These are phyloP conservation scores for Bagarius yarrelli DNA, from an alignment of 2,113 vertebrate species.

Conservation along the genomic window DNA sequence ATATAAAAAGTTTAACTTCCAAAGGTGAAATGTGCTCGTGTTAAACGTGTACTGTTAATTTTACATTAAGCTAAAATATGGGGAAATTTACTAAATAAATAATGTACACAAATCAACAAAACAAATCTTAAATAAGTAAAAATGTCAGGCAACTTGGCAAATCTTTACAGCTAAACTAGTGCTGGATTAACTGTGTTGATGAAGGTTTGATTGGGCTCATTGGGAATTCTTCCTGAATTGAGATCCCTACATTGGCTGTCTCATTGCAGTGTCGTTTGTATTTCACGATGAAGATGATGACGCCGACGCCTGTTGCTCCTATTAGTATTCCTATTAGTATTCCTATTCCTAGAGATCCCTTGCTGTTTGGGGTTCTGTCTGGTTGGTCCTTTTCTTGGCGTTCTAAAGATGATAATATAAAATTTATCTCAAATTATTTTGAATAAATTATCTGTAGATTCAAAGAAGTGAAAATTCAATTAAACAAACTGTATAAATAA, in stretches of 20 bases:
- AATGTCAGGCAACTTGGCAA: no score
- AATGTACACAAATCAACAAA: no score
- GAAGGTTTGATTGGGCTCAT: background rate
- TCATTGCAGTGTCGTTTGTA: rapidly evolving
- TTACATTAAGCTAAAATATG: no score
- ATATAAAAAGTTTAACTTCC: no score
- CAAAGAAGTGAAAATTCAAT: no score
- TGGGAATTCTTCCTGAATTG: background rate
- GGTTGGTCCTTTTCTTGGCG: background rate
- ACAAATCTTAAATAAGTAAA: no score
- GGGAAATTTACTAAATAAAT: no score
- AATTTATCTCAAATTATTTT: background rate
- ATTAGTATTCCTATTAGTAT: background rate
- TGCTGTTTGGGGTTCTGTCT: no score
- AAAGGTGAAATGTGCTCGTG: no score
- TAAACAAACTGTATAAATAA: no score
- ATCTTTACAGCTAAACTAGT: background rate
- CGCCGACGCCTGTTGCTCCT: rapidly evolving
- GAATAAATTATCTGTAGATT: background rate
- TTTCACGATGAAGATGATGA: background rate
- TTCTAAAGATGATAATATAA: background rate
- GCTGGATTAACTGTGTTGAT: background rate
- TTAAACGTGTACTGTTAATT: no score
- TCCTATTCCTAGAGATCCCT: background rate
- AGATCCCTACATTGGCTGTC: background rate